Base-by-base conservation (phyloP, 2,113 vertebrate genomes). In the Columba livia region DNA sequence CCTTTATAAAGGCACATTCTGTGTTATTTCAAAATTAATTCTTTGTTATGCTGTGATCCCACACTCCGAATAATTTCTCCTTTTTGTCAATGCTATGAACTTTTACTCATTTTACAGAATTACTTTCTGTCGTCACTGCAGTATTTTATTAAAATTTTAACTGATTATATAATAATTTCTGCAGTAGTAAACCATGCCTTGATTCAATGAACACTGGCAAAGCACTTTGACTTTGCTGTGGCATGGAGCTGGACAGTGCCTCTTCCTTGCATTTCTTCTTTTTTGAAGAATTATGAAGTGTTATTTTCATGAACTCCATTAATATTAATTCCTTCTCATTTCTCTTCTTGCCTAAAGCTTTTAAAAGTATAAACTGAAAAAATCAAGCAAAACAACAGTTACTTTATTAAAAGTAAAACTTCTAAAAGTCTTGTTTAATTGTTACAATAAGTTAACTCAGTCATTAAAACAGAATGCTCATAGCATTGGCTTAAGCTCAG, bases 1-100 rank as follows among this genome's bases (percentile, higher is more conserved):
- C 53, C 74, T 96, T 93, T 47, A 61, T 61, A 77, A 93, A 95
- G 80, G 89, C 60, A 65, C 71, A 72, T 44, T 89, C 56, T 74
- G 10, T 0, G 1, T 57, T 85, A 72, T 62, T 95, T 73, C 56
- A 51, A 73, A 92, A 69, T 67, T 73, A 50, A 36, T 67, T 85
- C 80, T 83, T 83, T 60, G 32, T 79, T 78, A 40, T 1, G 2
- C 58, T 53, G 29, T 67, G 80, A 79, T 73, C 40, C 88, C 81
- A 62, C 79, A 28, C 34, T 60, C 56, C 12, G 73, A 71, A 28
- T 47, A 80, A 64, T 61, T 83, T 83, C 36, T 88, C 57, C 28
- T 53, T 85, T 79, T 54, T 78, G 47, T 91, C 48, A 75, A 1
- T 51, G 66, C 50, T 82, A 29, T 50, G 80, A n/a, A 79, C 54